These are phyloP conservation scores for Drosophila parvula DNA, from an alignment of 1,140 invertebrate genomes.

Conservation along the genomic window DNA sequence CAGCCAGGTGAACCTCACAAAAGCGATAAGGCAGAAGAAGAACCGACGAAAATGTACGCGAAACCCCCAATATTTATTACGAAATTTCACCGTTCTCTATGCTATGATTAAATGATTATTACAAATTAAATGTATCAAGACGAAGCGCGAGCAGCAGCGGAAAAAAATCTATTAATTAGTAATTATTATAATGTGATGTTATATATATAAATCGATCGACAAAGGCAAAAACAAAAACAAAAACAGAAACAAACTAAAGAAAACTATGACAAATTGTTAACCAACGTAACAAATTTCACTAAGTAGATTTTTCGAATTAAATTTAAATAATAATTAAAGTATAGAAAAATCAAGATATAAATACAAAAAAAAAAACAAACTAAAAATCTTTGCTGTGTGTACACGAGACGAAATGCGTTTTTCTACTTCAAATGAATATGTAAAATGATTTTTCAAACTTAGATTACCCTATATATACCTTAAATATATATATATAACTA, in stretches of 20 bases:
- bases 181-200: conserved; percentile 84
- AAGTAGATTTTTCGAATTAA: conserved; percentile 79
- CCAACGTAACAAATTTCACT: conserved; percentile 74
- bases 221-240: conserved; percentile 41
- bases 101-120: conserved; percentile 64
- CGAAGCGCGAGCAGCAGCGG: conserved; percentile 10
- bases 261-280: conserved; percentile 63
- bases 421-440: conserved; percentile 67
- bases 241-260: conserved; percentile 39
- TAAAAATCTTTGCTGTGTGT: conserved; percentile 59
- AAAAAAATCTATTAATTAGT: conserved; percentile 74
- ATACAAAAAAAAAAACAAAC: conserved; percentile 24
- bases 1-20: neutral
- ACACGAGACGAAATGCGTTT: conserved; percentile 56
- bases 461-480: conserved; percentile 39
- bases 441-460: conserved; percentile 71
- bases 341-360: conserved; percentile 27
- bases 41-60: conserved; percentile 24
- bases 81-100: conserved; percentile 61
- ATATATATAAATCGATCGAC: conserved; percentile 73
- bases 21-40: conserved; percentile 9
- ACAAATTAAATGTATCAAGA: conserved; percentile 37
- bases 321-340: conserved; percentile 58
- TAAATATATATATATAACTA: conserved; percentile 37
- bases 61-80: conserved; percentile 62